Base-by-base conservation (phyloP, 2,113 vertebrate species). In the Eleginops maclovinus region DNA sequence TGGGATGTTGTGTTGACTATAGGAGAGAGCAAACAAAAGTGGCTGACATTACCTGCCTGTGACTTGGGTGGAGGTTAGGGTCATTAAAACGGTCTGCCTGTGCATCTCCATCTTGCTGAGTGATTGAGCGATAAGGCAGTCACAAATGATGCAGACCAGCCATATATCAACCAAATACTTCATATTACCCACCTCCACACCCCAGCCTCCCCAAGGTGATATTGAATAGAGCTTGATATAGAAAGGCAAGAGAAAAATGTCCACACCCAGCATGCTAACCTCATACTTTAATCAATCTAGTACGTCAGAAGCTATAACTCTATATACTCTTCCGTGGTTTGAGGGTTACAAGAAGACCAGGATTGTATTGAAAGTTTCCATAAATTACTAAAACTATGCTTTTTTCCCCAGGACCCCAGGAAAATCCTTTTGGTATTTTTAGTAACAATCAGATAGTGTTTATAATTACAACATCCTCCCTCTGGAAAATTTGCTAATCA, bases 51-150 rank as follows among this genome's bases (percentile, higher is more conserved):
- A 70, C 56, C 63, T 74, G 75, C 60, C 1, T 43, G 60, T 79
- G 77, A 76, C 68, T 75, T 16, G 63, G 75, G 69, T 68, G 71
- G 77, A 86, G 67, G 72, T 77, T 70, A 75, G 64, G 82, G 75
- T 89, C 88, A 88, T 87, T 90, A 83, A 88, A 88, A 84, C 66
- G 72, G 62, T 77, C 78, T 65, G 72, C 81, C 73, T 13, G 46
- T 80, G 73, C 69, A 69, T 87, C 82, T 88, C 88, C 86, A 89
- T 89, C 90, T 90, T 66, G 60, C 71, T 88, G 82, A 91, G 73
- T 90, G 90, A 93, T 90, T 72, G 82, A 84, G 74, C 60, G 84
- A 89, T 89, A 88, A 82, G 75, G 77, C 72, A 87, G 84, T 89
- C 90, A 91, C 49, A 85, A 82, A 79, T 78, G 77, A 89, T 88